Evolutionary conservation across 92 coral and sea anemone species (phyloP), one percentile per base, ranked within the genome.

Genomic region (Plumapathes pennacea): DNA sequence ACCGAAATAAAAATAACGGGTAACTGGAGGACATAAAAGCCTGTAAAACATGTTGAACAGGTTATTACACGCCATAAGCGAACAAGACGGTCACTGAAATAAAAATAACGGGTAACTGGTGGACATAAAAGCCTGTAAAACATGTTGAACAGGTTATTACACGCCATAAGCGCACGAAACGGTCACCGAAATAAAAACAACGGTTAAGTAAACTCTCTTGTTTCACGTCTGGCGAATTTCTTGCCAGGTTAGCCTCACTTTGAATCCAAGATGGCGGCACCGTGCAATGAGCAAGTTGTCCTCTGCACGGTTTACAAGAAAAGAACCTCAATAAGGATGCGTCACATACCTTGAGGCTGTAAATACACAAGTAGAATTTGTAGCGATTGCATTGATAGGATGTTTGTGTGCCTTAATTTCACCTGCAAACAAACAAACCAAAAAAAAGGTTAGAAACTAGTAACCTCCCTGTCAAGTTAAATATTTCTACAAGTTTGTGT

Each of bases 1-100:
- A 70, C 98, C 88, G 72, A n/a, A n/a, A n/a, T n/a, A n/a, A n/a
- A n/a, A n/a, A n/a, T n/a, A n/a, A n/a, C n/a, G n/a, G n/a, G n/a
- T n/a, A n/a, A n/a, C n/a, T n/a, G n/a, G n/a, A n/a, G n/a, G n/a
- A n/a, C n/a, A n/a, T n/a, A n/a, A n/a, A n/a, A n/a, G n/a, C n/a
- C n/a, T n/a, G n/a, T n/a, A n/a, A n/a, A n/a, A n/a, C n/a, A n/a
- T n/a, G n/a, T n/a, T n/a, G n/a, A n/a, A n/a, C n/a, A n/a, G n/a
- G n/a, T n/a, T n/a, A n/a, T 92, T 21, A 86, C 89, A 19, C 95
- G 90, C 98, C 98, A 92, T 21, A 92, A 71, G 54, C 98, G 92
- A 8, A 92, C 96, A 52, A 88, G 85, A 28, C 98, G 96, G 78
- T 92, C 98, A 70, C 98, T 92, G 72, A 41, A 74, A 75, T n/a